phyloP scores from a whole-genome alignment of 2,797 vertebrate species.

The Balearica regulorum region DNA sequence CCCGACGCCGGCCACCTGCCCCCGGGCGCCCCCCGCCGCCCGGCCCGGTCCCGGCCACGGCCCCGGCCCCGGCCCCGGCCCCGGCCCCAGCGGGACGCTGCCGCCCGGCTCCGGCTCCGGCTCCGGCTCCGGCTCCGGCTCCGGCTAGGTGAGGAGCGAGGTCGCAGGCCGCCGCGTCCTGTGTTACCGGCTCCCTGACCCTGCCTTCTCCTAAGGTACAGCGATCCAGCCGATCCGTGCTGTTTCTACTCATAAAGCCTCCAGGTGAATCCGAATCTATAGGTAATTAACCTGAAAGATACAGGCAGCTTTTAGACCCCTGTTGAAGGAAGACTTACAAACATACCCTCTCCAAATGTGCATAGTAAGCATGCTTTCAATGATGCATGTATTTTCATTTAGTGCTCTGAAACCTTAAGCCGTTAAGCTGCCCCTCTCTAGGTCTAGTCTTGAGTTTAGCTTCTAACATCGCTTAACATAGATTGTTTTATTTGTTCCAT shows the following conservation, averaged over 20 bases:
- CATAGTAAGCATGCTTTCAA: accelerated
- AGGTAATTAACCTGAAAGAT: not conserved
- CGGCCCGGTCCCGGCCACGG: not conserved
- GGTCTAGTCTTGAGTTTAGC: not conserved
- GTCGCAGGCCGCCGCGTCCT: too few relatives aligned
- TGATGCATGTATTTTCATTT: accelerated
- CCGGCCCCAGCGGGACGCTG: too few relatives aligned
- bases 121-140: too few relatives aligned
- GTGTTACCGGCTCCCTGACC: not conserved
- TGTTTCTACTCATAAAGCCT: not conserved
- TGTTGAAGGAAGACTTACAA: not conserved
- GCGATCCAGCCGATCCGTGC: accelerated
- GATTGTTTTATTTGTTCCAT: not conserved
- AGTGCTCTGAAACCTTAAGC: not conserved
- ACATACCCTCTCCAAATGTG: accelerated
- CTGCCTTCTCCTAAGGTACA: not conserved
- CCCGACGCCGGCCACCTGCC: not conserved
- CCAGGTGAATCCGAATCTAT: accelerated
- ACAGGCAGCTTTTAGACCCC: not conserved
- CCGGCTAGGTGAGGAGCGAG: not conserved
- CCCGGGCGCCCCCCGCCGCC: not conserved
- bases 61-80: not conserved
- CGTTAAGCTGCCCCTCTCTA: not conserved
- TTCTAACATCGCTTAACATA: not conserved
- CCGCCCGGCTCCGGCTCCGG: too few relatives aligned